Evolutionary conservation across 2,888 invertebrate genomes (phyloP).

Genomic region (Tribolium freemani): DNA sequence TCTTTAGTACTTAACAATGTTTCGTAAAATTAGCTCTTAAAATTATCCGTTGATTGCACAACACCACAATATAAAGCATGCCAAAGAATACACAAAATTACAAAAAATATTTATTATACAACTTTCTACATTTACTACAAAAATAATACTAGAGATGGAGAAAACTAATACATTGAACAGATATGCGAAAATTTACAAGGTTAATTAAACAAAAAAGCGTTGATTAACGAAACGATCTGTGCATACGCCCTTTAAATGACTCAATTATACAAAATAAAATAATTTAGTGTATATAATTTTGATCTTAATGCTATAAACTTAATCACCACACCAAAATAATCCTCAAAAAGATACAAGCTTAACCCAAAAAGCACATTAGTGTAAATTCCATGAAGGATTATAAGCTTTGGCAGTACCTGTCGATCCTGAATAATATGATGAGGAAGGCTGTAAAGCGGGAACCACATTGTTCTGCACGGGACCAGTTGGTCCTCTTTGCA

Average conservation of each 20-base stretch:
- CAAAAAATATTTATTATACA: conserved; percentile 50
- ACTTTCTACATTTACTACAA: conserved; percentile 47
- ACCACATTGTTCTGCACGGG: conserved; percentile 68
- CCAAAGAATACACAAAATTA: conserved; percentile 54
- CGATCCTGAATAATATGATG: conserved; percentile 71
- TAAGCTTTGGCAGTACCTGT: conserved; percentile 66
- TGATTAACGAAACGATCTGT: conserved; percentile 1
- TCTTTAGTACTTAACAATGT: conserved; percentile 7
- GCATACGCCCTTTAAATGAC: conserved; percentile 3
- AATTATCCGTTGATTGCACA: conserved; percentile 25
- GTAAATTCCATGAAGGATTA: conserved; percentile 54
- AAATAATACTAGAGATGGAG: conserved; percentile 32
- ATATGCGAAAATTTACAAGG: conserved; percentile 31
- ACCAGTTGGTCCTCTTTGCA: conserved; percentile 73
- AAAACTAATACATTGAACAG: conserved; percentile 37
- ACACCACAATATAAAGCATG: conserved; percentile 46
- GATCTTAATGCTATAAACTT: conserved; percentile 33
- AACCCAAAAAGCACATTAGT: conserved; percentile 52
- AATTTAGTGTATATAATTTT: conserved; percentile 6
- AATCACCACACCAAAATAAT: conserved; percentile 41
- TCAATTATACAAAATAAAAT: conserved; percentile 24
- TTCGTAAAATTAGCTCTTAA: conserved; percentile 1
- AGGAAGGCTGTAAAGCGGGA: conserved; percentile 69
- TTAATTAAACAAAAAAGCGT: conserved; percentile 30
- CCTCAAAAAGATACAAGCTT: conserved; percentile 49